These are phyloP conservation scores for Cinclus cinclus DNA, from an alignment of 2,113 vertebrate species.

Conservation along the genomic window DNA sequence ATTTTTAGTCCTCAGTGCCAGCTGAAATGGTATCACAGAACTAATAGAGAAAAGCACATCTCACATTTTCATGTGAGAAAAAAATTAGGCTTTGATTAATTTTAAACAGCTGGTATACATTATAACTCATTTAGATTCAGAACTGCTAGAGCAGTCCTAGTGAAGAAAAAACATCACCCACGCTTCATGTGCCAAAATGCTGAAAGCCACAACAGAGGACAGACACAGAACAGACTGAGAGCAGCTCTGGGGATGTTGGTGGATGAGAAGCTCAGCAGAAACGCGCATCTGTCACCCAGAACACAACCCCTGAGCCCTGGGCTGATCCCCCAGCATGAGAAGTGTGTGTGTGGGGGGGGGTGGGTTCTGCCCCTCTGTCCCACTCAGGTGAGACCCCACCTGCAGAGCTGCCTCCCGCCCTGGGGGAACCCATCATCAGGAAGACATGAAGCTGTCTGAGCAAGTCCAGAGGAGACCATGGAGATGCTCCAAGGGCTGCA, in stretches of 20 bases:
- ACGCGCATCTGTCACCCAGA: neutral
- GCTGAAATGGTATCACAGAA: neutral
- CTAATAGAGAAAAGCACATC: neutral
- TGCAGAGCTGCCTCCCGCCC: neutral
- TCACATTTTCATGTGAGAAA: neutral
- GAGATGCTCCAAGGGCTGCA: neutral
- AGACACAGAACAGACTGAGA: neutral
- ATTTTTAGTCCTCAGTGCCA: neutral
- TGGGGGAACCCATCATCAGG: neutral
- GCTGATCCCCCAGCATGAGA: neutral
- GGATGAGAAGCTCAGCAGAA: neutral
- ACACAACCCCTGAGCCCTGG: too few relatives aligned
- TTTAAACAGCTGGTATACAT: neutral
- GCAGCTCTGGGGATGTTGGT: neutral
- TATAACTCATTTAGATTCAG: neutral
- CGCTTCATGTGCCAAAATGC: neutral
- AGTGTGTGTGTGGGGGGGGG: neutral
- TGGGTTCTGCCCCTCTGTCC: neutral
- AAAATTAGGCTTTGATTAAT: neutral
- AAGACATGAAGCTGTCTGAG: neutral
- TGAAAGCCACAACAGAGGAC: constrained; percentile 18
- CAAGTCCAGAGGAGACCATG: neutral
- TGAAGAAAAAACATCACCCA: neutral
- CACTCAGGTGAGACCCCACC: neutral
- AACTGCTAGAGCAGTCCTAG: neutral